Evolutionary conservation across 1,140 invertebrate species (phyloP).

Genomic region (Propsilocerus akamusi): DNA sequence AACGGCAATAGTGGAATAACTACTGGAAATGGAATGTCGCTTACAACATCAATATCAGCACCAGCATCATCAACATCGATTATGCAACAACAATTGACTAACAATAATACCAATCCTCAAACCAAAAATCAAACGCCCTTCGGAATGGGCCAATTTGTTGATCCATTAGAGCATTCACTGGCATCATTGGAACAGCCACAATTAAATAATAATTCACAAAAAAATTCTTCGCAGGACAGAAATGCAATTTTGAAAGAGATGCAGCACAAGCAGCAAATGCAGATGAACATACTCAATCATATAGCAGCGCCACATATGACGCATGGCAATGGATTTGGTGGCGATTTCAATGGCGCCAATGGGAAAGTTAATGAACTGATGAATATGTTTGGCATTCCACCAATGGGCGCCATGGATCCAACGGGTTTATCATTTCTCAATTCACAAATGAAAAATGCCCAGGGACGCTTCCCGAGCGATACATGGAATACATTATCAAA

Average conservation of each 20-base stretch:
- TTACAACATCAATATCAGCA: constrained; percentile 21
- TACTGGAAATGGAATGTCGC: constrained; percentile 6
- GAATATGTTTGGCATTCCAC: neutral
- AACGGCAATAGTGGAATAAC: constrained; percentile 11
- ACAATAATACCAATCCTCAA: constrained; percentile 12
- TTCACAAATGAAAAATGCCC: neutral
- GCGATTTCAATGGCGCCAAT: constrained; percentile 1
- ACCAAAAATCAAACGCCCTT: constrained; percentile 15
- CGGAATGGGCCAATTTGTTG: constrained; percentile 24
- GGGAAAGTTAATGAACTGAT: too few species aligned
- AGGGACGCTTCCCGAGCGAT: neutral
- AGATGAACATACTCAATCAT: constrained; percentile 6
- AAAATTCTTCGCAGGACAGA: neutral
- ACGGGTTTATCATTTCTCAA: neutral
- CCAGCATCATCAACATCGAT: constrained; percentile 20
- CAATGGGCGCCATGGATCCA: neutral
- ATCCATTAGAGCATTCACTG: constrained; percentile 44
- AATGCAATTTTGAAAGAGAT: neutral
- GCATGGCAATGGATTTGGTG: constrained; percentile 5
- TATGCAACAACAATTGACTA: constrained; percentile 9
- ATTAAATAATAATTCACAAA: neutral
- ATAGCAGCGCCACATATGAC: constrained; percentile 9
- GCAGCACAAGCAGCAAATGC: constrained; percentile 5
- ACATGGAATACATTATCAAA: neutral
- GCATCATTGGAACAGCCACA: constrained; percentile 35